A percentile compares a stretch with the other conserved stretches of the same genome.
phyloP scores from a whole-genome alignment of 2,888 invertebrate genomes.

The Taenaris catops region DNA sequence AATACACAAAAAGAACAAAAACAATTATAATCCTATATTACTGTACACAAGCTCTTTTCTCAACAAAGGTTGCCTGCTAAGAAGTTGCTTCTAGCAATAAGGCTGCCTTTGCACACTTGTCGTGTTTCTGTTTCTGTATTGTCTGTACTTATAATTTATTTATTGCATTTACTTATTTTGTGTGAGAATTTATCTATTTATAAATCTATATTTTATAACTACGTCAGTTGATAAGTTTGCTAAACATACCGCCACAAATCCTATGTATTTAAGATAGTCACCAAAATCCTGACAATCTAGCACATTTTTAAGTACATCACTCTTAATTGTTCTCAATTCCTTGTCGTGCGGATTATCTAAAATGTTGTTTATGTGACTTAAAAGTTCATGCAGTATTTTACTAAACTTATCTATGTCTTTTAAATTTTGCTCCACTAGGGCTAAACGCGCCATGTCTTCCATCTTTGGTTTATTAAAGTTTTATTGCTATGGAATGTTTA shows the following conservation, averaged over 20 bases:
- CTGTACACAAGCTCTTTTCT: not conserved
- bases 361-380: slow-evolving; percentile 46
- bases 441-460: slow-evolving; percentile 69
- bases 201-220: too few relatives aligned
- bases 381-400: slow-evolving; percentile 51
- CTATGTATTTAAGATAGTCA: slow-evolving; percentile 61
- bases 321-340: slow-evolving; percentile 44
- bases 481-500: slow-evolving; percentile 18
- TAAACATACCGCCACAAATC: slow-evolving; percentile 50
- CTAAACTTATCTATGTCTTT: slow-evolving; percentile 44
- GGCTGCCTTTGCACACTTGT: too few relatives aligned
- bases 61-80: not conserved
- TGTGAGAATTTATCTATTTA: too few relatives aligned
- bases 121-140: too few relatives aligned
- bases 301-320: slow-evolving; percentile 39
- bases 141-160: too few relatives aligned
- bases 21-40: too few relatives aligned
- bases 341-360: slow-evolving; percentile 60
- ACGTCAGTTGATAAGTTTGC: not conserved
- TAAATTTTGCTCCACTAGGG: slow-evolving; percentile 58
- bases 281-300: slow-evolving; percentile 40
- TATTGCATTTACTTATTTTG: too few relatives aligned
- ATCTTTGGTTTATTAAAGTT: slow-evolving; percentile 34
- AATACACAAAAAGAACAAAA: too few relatives aligned
- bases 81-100: not conserved